Conservation (phyloP, 2,797 vertebrate species). For the Arrhamphus sclerolepis region DNA sequence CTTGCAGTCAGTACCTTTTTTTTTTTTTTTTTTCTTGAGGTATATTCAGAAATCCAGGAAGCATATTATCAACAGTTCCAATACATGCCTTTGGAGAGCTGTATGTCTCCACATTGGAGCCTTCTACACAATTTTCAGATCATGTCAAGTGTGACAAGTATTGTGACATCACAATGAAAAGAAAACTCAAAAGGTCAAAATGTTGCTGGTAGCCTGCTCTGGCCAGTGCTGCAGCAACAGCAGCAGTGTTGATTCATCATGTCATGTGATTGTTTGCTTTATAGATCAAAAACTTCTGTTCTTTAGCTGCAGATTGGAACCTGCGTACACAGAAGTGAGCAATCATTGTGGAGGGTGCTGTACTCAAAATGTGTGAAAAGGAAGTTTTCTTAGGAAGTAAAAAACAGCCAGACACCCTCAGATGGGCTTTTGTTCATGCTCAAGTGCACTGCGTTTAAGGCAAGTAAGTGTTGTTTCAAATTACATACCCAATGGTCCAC, state of each 20-base stretch:
- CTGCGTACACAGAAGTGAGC: constrained; percentile 8
- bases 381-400: constrained; percentile 14
- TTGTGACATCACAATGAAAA: constrained; percentile 21
- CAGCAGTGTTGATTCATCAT: constrained; percentile 49
- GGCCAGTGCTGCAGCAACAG: constrained; percentile 28
- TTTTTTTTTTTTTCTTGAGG: constrained; percentile 14
- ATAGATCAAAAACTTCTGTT: constrained; percentile 32
- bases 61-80: not conserved
- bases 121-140: constrained; percentile 10
- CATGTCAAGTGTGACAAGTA: not conserved
- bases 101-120: constrained; percentile 23
- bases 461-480: too few species aligned
- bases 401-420: not conserved
- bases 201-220: constrained; percentile 9
- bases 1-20: constrained; percentile 42
- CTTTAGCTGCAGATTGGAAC: constrained; percentile 6
- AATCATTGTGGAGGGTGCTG: not conserved
- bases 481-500: too few species aligned
- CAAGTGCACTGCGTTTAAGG: too few species aligned
- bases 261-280: constrained; percentile 43
- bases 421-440: too few species aligned
- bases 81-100: constrained; percentile 7
- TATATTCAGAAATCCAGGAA: constrained; percentile 16
- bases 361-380: constrained; percentile 10
- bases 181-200: constrained; percentile 48